Evolutionary conservation across 2,113 vertebrate species (phyloP).

Genomic region (Cyanoramphus novaezelandiae): DNA sequence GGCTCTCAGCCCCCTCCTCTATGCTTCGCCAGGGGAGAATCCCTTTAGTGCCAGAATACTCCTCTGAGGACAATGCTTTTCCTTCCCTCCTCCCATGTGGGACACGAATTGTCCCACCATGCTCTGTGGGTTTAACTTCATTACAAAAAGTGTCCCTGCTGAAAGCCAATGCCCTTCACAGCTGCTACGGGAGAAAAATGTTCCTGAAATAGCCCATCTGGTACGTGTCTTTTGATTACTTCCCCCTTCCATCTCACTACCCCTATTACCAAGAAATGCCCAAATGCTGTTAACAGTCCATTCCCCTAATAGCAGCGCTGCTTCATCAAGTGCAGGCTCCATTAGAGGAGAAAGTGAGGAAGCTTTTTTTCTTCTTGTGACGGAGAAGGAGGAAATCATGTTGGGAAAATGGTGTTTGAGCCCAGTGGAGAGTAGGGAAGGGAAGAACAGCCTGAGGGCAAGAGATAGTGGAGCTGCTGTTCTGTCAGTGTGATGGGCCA

Average conservation of each 20-base stretch:
- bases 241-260: conserved; percentile 9
- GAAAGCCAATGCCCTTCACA: conserved; percentile 46
- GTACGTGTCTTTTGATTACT: not conserved
- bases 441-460: not conserved
- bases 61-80: not conserved
- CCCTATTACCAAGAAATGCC: conserved; percentile 23
- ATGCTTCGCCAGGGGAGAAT: not conserved
- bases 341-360: not conserved
- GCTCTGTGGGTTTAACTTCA: conserved; percentile 26
- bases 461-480: not conserved
- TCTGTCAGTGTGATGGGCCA: not conserved
- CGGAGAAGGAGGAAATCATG: not conserved
- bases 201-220: conserved; percentile 39
- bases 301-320: not conserved
- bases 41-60: not conserved
- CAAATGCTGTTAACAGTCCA: conserved; percentile 23
- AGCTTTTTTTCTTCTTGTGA: not conserved
- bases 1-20: not conserved
- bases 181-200: conserved; percentile 49
- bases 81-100: not conserved
- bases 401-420: not conserved
- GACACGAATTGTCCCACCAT: not conserved
- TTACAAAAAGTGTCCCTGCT: conserved; percentile 32
- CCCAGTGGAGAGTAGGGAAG: not conserved
- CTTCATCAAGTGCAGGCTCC: not conserved